Conservation (phyloP, 2,888 invertebrate genomes). For the Ochlodes sylvanus region DNA sequence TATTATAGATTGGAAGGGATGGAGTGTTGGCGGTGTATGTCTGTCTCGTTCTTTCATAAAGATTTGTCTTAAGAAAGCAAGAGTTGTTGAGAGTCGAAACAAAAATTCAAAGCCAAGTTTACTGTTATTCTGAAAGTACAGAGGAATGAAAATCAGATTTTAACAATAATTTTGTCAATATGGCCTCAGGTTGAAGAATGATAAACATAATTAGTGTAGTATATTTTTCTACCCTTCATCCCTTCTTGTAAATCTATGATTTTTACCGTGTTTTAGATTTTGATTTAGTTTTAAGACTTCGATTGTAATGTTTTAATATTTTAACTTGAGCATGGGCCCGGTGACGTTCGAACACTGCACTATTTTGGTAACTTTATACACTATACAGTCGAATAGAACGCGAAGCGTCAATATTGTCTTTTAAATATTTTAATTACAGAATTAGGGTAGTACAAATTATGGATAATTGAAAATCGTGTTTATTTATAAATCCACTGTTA, state of each 20-base stretch:
- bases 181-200: too few species aligned
- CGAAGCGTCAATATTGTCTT: conserved; percentile 17
- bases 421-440: conserved; percentile 8
- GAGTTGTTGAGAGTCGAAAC: too few species aligned
- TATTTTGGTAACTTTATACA: conserved; percentile 28
- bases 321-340: conserved; percentile 40
- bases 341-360: not conserved
- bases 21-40: not conserved
- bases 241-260: not conserved
- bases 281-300: conserved; percentile 61
- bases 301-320: conserved; percentile 46
- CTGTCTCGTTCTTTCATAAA: not conserved
- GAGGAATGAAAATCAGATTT: too few species aligned
- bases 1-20: not conserved
- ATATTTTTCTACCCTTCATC: not conserved
- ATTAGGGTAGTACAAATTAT: conserved; percentile 19
- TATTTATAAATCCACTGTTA: conserved; percentile 20
- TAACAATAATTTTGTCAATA: too few species aligned
- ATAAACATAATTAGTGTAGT: not conserved
- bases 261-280: conserved; percentile 50
- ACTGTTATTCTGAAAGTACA: too few species aligned
- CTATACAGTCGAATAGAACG: conserved; percentile 9
- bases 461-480: conserved; percentile 4
- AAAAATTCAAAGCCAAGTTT: too few species aligned
- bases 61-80: not conserved